Percentiles rank a stretch among this genome's conserved stretches.
Evolutionary conservation across 1,140 invertebrate genomes (phyloP).

Genomic region (Drosophila nigrodunni): DNA sequence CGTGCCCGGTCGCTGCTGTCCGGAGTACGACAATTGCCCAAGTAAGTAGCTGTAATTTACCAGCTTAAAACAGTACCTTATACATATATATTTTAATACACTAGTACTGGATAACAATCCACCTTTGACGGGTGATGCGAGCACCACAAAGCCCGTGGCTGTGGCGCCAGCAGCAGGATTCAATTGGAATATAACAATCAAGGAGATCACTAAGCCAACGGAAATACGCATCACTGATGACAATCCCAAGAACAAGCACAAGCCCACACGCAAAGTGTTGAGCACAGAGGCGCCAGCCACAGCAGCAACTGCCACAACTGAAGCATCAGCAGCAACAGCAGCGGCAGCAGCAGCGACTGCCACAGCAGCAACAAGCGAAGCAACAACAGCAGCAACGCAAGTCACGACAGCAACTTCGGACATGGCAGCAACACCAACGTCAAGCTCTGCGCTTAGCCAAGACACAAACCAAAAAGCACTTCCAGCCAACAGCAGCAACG

Average conservation of each 20-base stretch:
- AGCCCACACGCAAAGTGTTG: conserved; percentile 56
- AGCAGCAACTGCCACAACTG: conserved; percentile 20
- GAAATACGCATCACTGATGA: conserved; percentile 84
- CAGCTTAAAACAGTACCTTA: too few relatives aligned
- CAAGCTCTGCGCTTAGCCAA: conserved; percentile 37
- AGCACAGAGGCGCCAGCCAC: conserved; percentile 48
- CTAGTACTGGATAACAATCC: conserved; percentile 74
- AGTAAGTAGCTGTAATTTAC: conserved; percentile 84
- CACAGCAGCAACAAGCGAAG: conserved; percentile 31
- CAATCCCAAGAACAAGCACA: conserved; percentile 70
- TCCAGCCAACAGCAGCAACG: conserved; percentile 52
- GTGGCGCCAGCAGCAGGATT: conserved; percentile 54
- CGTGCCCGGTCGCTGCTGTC: conserved; percentile 90
- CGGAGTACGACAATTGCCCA: conserved; percentile 92
- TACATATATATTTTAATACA: not conserved
- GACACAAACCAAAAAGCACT: conserved; percentile 66
- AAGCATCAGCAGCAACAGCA: conserved; percentile 4
- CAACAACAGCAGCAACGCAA: conserved; percentile 34
- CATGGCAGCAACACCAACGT: conserved; percentile 45
- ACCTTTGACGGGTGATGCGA: conserved; percentile 49
- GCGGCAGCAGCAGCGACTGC: conserved; percentile 13
- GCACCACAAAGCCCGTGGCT: conserved; percentile 44
- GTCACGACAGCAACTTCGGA: conserved; percentile 30
- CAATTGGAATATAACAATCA: conserved; percentile 83
- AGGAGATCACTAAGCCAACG: conserved; percentile 83